phyloP scores from a whole-genome alignment of 2,113 vertebrate species.

The Phrynosoma blainvillii region DNA sequence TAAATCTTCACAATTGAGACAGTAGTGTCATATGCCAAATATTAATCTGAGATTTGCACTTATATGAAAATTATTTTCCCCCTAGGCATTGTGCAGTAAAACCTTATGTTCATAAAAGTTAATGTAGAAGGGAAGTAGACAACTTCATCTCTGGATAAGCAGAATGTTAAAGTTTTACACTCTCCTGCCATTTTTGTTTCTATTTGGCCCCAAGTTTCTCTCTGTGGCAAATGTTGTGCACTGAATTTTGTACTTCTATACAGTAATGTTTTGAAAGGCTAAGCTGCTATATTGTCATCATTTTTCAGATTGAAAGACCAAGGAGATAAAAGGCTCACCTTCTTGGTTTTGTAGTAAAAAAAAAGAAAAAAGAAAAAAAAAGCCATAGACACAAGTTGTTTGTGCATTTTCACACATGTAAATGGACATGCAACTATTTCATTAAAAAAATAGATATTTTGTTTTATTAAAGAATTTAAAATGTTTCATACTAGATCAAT shows the following conservation, averaged over 20 bases:
- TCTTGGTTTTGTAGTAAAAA: background rate
- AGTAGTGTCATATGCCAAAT: background rate
- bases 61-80: conserved; percentile 32
- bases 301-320: background rate
- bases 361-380: background rate
- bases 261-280: background rate
- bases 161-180: conserved; percentile 7
- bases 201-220: background rate
- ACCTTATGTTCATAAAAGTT: conserved; percentile 18
- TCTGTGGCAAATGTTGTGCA: background rate
- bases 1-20: conserved; percentile 48
- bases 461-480: background rate
- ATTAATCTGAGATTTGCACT: conserved; percentile 34
- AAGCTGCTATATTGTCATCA: background rate
- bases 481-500: background rate
- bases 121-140: background rate
- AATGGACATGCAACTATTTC: background rate
- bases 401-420: background rate
- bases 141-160: conserved; percentile 18
- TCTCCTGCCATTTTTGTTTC: background rate
- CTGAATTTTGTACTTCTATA: no score
- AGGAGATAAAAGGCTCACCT: background rate
- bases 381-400: background rate
- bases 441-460: background rate
- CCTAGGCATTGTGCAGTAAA: background rate